Conservation (phyloP, 2,888 invertebrate species). For the Cosmorhoe ocellata region DNA sequence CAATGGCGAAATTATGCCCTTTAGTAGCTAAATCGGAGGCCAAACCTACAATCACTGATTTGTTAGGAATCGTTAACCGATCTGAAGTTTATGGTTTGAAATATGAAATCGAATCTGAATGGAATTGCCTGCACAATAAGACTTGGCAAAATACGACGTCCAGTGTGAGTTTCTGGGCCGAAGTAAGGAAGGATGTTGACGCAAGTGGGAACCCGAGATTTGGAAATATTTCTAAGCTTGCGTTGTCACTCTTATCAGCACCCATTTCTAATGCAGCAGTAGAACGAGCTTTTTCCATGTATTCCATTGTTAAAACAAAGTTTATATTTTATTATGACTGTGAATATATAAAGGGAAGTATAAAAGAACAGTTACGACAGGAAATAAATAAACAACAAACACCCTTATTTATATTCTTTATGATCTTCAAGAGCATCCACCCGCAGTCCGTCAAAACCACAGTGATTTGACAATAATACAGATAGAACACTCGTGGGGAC, state of each 20-base stretch:
- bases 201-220: constrained; percentile 1
- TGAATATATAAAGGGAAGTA: no score
- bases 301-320: constrained; percentile 1
- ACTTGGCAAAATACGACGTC: constrained; percentile 7
- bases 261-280: constrained; percentile 4
- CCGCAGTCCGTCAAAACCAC: no score
- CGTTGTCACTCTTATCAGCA: constrained; percentile 6
- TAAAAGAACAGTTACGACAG: no score
- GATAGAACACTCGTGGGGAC: no score
- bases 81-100: constrained; percentile 11
- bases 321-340: no score
- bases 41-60: constrained; percentile 13
- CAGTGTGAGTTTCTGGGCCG: constrained; percentile 7
- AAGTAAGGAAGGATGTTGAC: constrained; percentile 7
- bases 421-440: no score
- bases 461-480: no score
- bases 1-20: constrained; percentile 11
- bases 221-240: constrained; percentile 7
- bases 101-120: constrained; percentile 8
- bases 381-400: no score
- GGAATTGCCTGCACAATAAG: constrained; percentile 7
- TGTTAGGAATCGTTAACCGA: constrained; percentile 11
- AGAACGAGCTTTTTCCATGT: constrained; percentile 5
- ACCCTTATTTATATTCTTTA: no score
- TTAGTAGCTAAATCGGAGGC: constrained; percentile 14